Percentiles rank a stretch among this genome's conserved stretches.
phyloP scores from a whole-genome alignment of 2,113 vertebrate genomes.

The Alosa alosa region DNA sequence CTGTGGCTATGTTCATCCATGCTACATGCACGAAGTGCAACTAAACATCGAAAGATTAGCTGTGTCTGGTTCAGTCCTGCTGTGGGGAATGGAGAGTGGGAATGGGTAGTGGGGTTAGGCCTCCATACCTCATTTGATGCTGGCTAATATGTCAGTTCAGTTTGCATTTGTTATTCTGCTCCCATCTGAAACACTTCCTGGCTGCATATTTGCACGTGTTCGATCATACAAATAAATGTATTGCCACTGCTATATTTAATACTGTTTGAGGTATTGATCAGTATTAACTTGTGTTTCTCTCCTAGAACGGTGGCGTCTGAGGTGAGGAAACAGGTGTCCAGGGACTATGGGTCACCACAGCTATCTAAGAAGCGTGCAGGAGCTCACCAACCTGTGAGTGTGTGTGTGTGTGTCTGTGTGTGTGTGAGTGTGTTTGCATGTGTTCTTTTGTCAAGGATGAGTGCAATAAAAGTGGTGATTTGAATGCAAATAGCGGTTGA shows the following conservation, averaged over 20 bases:
- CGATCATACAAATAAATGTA: not conserved
- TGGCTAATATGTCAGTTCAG: not conserved
- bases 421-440: not conserved
- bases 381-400: slow-evolving; percentile 76
- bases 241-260: too few species aligned
- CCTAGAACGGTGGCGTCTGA: slow-evolving; percentile 85
- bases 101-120: too few species aligned
- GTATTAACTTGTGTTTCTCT: not conserved
- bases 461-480: not conserved
- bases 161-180: not conserved
- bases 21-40: too few species aligned
- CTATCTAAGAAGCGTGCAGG: slow-evolving; percentile 80
- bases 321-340: slow-evolving; percentile 86
- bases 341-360: slow-evolving; percentile 85
- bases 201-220: not conserved
- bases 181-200: not conserved
- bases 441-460: not conserved
- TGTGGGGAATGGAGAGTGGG: too few species aligned
- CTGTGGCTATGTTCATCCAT: too few species aligned
- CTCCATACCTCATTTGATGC: too few species aligned
- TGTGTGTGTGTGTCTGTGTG: slow-evolving; percentile 38
- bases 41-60: too few species aligned
- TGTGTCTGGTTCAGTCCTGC: too few species aligned
- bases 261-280: not conserved
- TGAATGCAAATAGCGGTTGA: not conserved